A percentile compares a stretch with the other conserved stretches of the same genome.
Evolutionary conservation across 2,797 vertebrate genomes (phyloP).

Genomic region (Parauchenoglanis ngamensis): DNA sequence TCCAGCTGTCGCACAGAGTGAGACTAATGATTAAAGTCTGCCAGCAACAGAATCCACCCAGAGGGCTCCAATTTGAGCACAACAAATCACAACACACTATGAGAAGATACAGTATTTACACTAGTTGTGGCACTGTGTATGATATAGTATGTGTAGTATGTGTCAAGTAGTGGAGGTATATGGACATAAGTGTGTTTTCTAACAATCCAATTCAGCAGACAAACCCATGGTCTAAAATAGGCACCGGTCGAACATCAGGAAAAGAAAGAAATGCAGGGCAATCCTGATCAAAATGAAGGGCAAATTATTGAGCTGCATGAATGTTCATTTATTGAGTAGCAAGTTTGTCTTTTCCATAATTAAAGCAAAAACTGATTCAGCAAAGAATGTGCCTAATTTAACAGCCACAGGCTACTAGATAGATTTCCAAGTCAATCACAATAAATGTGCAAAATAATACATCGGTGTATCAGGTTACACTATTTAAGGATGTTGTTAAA

Average conservation of each 20-base stretch:
- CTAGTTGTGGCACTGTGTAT: background rate
- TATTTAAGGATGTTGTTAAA: background rate
- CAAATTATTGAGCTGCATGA: too few relatives aligned
- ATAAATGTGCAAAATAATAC: background rate
- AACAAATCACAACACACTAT: constrained; percentile 14
- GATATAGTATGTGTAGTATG: too few relatives aligned
- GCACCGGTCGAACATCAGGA: background rate
- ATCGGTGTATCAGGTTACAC: background rate
- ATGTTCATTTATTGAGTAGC: background rate
- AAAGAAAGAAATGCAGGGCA: background rate
- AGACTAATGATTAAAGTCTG: constrained; percentile 31
- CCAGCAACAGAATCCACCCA: constrained; percentile 21
- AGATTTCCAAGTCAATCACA: background rate
- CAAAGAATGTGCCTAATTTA: background rate
- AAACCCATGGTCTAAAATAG: background rate
- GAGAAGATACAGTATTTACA: constrained; percentile 22
- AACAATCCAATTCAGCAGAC: background rate
- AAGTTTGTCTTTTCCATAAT: background rate
- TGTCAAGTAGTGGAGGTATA: background rate
- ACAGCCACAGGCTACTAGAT: background rate
- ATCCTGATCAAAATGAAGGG: background rate
- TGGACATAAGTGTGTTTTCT: background rate
- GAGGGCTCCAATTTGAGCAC: constrained; percentile 9
- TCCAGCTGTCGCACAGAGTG: constrained; percentile 19
- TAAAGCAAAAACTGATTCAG: background rate